Conservation (phyloP, 2,113 vertebrate genomes). For the Triplophysa tibetana region DNA sequence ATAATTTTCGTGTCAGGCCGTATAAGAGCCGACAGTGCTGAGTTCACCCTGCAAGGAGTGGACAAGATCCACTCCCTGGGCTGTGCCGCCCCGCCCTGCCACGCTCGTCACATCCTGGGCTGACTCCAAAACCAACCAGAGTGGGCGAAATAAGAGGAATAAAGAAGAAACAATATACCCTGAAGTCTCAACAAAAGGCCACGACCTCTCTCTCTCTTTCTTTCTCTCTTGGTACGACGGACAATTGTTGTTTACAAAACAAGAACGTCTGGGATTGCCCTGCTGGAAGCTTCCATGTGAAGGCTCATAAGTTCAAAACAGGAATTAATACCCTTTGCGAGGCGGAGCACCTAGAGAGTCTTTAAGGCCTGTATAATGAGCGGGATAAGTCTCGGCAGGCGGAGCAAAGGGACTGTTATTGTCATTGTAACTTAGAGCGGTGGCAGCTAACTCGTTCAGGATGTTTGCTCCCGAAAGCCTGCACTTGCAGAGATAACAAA, state of each 20-base stretch:
- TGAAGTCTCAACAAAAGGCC: constrained; percentile 16
- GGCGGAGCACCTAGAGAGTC: constrained; percentile 43
- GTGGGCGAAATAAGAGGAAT: neutral
- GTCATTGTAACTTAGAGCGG: constrained; percentile 51
- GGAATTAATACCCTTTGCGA: constrained; percentile 47
- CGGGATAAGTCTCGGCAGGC: constrained; percentile 53
- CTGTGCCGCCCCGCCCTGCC: constrained; percentile 10
- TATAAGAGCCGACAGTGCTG: constrained; percentile 67
- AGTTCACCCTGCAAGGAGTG: constrained; percentile 61
- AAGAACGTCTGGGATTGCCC: constrained; percentile 27
- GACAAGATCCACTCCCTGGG: constrained; percentile 55
- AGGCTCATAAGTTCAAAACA: constrained; percentile 38
- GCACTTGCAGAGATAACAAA: constrained; percentile 46
- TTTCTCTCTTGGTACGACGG: constrained; percentile 26
- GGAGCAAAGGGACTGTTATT: constrained; percentile 50
- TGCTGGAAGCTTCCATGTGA: constrained; percentile 28
- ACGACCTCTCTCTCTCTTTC: constrained; percentile 28
- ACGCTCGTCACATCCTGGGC: neutral
- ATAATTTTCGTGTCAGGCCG: constrained; percentile 77
- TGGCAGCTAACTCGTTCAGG: constrained; percentile 40
- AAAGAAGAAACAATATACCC: neutral
- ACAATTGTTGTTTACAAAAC: constrained; percentile 50
- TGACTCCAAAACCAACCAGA: constrained; percentile 13
- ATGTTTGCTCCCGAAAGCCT: constrained; percentile 46
- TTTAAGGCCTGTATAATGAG: constrained; percentile 55